A percentile compares a stretch with the other conserved stretches of the same genome.
phyloP scores from a whole-genome alignment of 2,113 vertebrate species.

The Stigmatopora argus region DNA sequence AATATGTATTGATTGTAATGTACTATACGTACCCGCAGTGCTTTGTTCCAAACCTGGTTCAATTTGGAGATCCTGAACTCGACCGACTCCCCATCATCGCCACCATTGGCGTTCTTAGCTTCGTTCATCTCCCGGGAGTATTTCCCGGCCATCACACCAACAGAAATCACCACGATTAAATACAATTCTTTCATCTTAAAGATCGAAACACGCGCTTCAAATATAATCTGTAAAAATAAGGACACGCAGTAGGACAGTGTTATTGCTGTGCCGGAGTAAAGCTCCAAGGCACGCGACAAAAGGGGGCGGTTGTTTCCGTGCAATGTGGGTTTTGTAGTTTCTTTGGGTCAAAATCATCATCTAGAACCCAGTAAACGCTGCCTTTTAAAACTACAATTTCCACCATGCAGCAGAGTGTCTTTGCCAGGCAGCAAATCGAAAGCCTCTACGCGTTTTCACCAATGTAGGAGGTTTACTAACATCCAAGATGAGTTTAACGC shows the following conservation, averaged over 20 bases:
- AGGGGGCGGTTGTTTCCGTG: conserved; percentile 42
- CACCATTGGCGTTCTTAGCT: conserved; percentile 33
- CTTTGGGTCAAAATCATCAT: not conserved
- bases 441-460: conserved; percentile 48
- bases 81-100: conserved; percentile 44
- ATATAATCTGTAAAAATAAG: not conserved
- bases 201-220: not conserved
- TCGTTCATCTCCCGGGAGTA: conserved; percentile 85
- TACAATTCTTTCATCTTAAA: conserved; percentile 40
- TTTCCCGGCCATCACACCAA: conserved; percentile 69
- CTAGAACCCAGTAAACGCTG: fast-evolving
- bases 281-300: conserved; percentile 44
- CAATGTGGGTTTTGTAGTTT: fast-evolving
- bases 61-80: conserved; percentile 87
- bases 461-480: conserved; percentile 1
- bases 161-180: conserved; percentile 39
- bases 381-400: conserved; percentile 43
- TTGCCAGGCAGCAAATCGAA: conserved; percentile 60
- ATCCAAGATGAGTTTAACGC: not conserved
- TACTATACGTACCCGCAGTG: conserved; percentile 75
- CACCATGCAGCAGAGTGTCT: not conserved
- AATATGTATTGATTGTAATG: not conserved
- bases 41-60: conserved; percentile 93
- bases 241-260: fast-evolving
- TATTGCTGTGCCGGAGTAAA: conserved; percentile 2